Evolutionary conservation across 35 echinoderm and acorn worm genomes (phyloP), one percentile per base, ranked within the genome.

Genomic region (Eucidaris tribuloides): DNA sequence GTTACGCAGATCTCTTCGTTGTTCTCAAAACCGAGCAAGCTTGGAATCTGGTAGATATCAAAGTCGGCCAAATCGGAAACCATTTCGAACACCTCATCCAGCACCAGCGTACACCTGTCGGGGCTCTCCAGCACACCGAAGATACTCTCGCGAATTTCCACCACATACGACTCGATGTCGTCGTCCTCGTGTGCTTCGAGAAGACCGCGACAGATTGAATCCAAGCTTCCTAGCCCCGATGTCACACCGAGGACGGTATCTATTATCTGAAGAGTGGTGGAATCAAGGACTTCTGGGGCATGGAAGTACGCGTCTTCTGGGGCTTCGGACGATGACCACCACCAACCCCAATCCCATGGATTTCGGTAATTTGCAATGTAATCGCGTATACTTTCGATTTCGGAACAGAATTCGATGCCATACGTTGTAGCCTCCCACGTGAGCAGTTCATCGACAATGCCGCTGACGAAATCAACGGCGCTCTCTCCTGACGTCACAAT

Each of bases 231-330:
- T 36, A 46, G 54, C 1, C 85, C 71, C 7, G 91, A 84, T 29
- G 80, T 1, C 17, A 94, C 62, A 2, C 91, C 86, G 4, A 94
- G n/a, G 13, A 94, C 27, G 5, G 15, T 11, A 60, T 92, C 90
- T 44, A 85, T 62, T 6, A 86, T 52, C 31, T 52, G 45, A 19
- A 59, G 42, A 13, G 39, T 45, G 61, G 82, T 25, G 39, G 38
- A 27, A 25, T 83, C 84, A 30, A 72, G 71, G 60, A 37, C 29
- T 18, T 46, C n/a, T 20, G 58, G 49, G 3, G 27, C 25, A 13
- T 43, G 18, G 31, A 39, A 15, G 24, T 65, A 44, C 4, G 58
- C 62, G 43, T 61, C 20, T 0, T 82, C 46, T 2, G 45, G 43
- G 11, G 18, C 52, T 14, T 83, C 45, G 58, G 42, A 74, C 32